phyloP scores from a whole-genome alignment of 2,888 invertebrate species.

The Andrena marginata region DNA sequence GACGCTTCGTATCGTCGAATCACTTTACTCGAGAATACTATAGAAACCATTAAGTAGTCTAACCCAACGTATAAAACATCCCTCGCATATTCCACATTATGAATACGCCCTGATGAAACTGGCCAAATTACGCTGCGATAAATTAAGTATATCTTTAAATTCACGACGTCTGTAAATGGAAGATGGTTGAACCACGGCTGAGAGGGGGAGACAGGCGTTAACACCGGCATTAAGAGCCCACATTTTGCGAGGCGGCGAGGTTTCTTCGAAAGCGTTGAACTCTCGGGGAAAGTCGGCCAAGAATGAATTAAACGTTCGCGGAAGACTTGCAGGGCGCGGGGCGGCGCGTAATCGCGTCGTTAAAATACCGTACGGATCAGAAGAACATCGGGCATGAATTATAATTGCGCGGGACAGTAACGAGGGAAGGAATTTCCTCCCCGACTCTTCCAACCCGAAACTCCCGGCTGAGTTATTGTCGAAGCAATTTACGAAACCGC shows the following conservation, averaged over 20 bases:
- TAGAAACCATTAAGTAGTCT: no score
- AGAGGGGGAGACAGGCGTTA: no score
- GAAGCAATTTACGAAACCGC: constrained; percentile 44
- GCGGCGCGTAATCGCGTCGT: constrained; percentile 15
- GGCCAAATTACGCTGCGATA: no score
- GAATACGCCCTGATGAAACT: no score
- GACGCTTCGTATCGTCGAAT: neutral
- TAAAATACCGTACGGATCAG: constrained; percentile 14
- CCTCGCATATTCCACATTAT: no score
- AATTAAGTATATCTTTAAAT: no score
- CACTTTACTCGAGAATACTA: neutral
- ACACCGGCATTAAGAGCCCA: no score
- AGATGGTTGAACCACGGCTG: no score
- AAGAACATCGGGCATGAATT: constrained; percentile 19
- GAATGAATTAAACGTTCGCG: constrained; percentile 7
- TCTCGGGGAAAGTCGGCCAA: neutral
- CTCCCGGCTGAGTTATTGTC: constrained; percentile 29
- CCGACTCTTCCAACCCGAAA: neutral
- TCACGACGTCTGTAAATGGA: no score
- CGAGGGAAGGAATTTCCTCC: constrained; percentile 17
- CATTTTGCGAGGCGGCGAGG: no score
- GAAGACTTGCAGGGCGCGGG: neutral
- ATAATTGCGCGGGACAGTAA: constrained; percentile 28
- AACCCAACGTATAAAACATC: no score
- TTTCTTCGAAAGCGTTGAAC: neutral